These are phyloP conservation scores for Pelusios castaneus DNA, from an alignment of 2,113 vertebrate genomes.

Conservation along the genomic window DNA sequence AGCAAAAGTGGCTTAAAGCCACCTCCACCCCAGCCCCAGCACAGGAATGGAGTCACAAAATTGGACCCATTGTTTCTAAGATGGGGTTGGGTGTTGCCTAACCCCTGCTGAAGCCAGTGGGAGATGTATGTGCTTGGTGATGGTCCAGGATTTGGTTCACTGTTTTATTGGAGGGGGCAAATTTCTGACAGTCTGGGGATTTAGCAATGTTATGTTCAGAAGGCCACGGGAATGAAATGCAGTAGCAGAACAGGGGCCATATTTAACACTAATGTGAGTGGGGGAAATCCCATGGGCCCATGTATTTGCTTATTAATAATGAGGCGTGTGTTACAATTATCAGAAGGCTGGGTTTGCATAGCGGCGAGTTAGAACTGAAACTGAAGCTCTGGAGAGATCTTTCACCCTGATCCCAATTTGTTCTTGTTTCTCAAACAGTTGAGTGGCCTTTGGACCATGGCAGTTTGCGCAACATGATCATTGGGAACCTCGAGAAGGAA, in stretches of 20 bases:
- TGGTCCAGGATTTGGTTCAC: background rate
- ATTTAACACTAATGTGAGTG: background rate
- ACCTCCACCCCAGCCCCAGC: background rate
- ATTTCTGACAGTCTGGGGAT: background rate
- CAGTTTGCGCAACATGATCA: slow-evolving; percentile 38
- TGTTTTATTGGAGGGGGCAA: background rate
- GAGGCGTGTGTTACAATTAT: background rate
- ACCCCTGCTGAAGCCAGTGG: background rate
- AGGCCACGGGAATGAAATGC: background rate
- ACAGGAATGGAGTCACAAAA: background rate
- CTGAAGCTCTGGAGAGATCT: background rate
- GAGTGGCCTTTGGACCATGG: slow-evolving; percentile 33
- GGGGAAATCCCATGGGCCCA: background rate
- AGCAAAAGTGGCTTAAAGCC: background rate
- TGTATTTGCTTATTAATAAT: background rate
- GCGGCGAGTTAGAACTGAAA: background rate
- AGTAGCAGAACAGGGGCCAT: background rate
- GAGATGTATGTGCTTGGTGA: background rate
- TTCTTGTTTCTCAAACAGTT: slow-evolving; percentile 19
- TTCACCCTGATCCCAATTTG: background rate
- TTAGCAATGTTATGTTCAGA: background rate
- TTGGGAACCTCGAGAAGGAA: background rate
- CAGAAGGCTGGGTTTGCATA: background rate
- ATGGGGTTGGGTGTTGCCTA: background rate
- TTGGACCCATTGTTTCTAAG: background rate